phyloP scores from a whole-genome alignment of 1,140 invertebrate species.

The Drosophila trapezifrons region DNA sequence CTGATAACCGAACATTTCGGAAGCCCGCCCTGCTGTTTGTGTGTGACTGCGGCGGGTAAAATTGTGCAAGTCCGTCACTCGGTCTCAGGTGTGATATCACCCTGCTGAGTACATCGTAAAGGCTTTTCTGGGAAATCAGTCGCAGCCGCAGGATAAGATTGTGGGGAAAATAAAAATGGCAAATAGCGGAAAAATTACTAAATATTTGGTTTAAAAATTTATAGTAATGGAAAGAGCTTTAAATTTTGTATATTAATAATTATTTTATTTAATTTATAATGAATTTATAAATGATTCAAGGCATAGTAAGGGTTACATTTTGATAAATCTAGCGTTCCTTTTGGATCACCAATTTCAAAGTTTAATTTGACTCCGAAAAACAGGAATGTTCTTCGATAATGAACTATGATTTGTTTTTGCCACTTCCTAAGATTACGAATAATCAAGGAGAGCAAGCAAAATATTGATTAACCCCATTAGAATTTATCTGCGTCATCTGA shows the following conservation, averaged over 20 bases:
- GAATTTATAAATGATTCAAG: too few species aligned
- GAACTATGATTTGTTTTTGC: not conserved
- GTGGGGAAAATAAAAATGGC: not conserved
- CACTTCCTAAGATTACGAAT: not conserved
- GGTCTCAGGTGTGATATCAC: conserved; percentile 58
- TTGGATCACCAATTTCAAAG: too few species aligned
- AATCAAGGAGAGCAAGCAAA: not conserved
- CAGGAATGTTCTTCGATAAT: not conserved
- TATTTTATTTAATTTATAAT: too few species aligned
- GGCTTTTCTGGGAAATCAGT: conserved; percentile 38
- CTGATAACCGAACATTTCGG: conserved; percentile 38
- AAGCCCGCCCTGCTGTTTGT: conserved; percentile 13
- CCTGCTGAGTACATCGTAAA: conserved; percentile 15
- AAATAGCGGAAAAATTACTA: not conserved
- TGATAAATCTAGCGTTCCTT: too few species aligned
- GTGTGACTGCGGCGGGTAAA: conserved; percentile 37
- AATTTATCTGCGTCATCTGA: not conserved
- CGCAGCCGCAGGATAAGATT: conserved; percentile 41
- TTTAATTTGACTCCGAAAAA: too few species aligned
- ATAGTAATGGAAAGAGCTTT: too few species aligned
- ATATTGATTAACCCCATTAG: too few species aligned
- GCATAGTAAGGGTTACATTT: too few species aligned
- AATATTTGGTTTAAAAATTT: not conserved
- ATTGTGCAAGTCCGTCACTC: conserved; percentile 58
- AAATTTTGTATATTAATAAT: too few species aligned